Percentiles rank a stretch among this genome's conserved stretches.
phyloP scores from a whole-genome alignment of 1,140 invertebrate genomes.

The Cecropterus lyciades region DNA sequence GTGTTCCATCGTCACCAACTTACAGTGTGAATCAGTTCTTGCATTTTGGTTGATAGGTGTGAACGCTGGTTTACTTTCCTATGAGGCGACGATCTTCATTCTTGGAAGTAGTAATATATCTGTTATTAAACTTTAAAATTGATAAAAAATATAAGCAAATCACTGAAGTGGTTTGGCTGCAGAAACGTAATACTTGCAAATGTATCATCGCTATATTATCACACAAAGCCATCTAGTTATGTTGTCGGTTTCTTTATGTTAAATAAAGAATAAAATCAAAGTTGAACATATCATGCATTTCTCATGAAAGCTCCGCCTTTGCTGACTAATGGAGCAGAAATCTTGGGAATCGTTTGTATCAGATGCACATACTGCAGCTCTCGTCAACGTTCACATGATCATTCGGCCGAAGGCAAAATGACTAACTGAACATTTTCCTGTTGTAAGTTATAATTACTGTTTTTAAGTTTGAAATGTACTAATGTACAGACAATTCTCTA shows the following conservation, averaged over 20 bases:
- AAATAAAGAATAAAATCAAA: slow-evolving; percentile 22
- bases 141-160: too few relatives aligned
- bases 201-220: too few relatives aligned
- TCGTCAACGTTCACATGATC: slow-evolving; percentile 1
- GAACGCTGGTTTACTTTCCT: too few relatives aligned
- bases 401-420: slow-evolving; percentile 13
- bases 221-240: too few relatives aligned
- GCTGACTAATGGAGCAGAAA: slow-evolving; percentile 29
- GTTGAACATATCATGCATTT: slow-evolving; percentile 24
- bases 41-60: too few relatives aligned
- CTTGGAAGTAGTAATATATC: too few relatives aligned
- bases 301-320: slow-evolving; percentile 15
- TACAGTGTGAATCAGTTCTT: too few relatives aligned
- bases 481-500: neutral
- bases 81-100: too few relatives aligned
- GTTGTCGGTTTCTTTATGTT: neutral
- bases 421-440: slow-evolving; percentile 29
- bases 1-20: too few relatives aligned
- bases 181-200: too few relatives aligned
- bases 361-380: slow-evolving; percentile 22
- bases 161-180: too few relatives aligned
- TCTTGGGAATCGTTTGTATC: slow-evolving; percentile 14
- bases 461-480: neutral
- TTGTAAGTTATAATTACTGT: slow-evolving; percentile 19
- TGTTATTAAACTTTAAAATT: too few relatives aligned